Conservation (phyloP, 2,888 invertebrate species). For the Nymphalis c-album region DNA sequence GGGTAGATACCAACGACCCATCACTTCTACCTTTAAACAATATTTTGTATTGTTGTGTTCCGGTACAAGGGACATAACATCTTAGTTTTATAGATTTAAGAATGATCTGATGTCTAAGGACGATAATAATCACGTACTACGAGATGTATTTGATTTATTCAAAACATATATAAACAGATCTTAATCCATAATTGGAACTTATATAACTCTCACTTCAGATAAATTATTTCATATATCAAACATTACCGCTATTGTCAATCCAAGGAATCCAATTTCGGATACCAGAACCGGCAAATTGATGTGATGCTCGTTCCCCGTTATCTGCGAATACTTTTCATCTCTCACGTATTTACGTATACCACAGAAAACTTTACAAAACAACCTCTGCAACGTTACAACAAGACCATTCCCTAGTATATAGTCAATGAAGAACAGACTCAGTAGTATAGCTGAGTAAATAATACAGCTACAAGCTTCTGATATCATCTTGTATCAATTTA, state of each 20-base stretch:
- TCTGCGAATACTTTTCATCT: constrained; percentile 50
- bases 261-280: constrained; percentile 55
- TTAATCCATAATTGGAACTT: background rate
- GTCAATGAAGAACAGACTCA: constrained; percentile 58
- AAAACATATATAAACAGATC: too few relatives aligned
- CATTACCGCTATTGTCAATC: constrained; percentile 57
- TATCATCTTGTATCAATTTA: constrained; percentile 43
- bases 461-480: constrained; percentile 41
- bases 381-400: constrained; percentile 50
- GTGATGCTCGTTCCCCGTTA: constrained; percentile 40
- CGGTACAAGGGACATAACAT: too few relatives aligned
- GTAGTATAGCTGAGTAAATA: constrained; percentile 48
- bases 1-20: too few relatives aligned
- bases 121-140: too few relatives aligned
- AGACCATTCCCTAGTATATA: constrained; percentile 63
- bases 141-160: too few relatives aligned
- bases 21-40: too few relatives aligned
- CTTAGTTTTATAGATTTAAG: too few relatives aligned
- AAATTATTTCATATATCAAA: background rate
- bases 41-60: too few relatives aligned
- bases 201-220: background rate
- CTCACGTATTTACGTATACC: constrained; percentile 52
- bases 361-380: constrained; percentile 54
- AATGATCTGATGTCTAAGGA: too few relatives aligned
- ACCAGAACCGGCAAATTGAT: constrained; percentile 53